Conservation (phyloP, 53 echinoderm and acorn worm species). For the Hippasteria phrygiana region DNA sequence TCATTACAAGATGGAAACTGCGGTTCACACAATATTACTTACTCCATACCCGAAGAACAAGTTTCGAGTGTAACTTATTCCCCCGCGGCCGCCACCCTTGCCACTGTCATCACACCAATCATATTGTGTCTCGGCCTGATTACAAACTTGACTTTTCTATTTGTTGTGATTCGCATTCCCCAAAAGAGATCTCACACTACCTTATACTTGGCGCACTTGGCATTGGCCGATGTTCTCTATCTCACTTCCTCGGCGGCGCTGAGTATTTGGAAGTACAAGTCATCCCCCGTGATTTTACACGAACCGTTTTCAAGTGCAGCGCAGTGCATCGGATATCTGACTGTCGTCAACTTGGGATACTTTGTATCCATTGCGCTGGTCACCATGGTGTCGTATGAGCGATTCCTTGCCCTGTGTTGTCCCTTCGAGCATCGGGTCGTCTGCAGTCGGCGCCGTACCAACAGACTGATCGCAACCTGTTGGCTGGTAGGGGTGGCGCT, state of each 20-base stretch:
- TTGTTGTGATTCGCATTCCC: not conserved
- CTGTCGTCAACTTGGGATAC: not conserved
- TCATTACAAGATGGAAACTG: not conserved
- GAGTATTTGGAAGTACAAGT: not conserved
- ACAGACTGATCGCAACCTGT: not conserved
- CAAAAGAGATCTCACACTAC: not conserved
- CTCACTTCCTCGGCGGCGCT: not conserved
- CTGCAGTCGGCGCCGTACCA: conserved; percentile 24
- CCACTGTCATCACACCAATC: not conserved
- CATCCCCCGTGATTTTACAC: not conserved
- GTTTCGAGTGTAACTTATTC: not conserved
- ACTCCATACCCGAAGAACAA: not conserved
- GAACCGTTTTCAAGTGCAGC: not conserved
- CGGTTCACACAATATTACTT: not conserved
- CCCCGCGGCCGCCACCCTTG: not conserved
- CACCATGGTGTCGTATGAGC: conserved; percentile 15
- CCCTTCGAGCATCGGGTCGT: not conserved
- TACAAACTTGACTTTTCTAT: not conserved
- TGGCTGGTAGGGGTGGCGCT: conserved; percentile 24
- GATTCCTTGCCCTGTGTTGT: conserved; percentile 25
- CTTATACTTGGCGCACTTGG: conserved; percentile 15
- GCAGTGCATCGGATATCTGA: not conserved
- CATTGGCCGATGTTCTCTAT: conserved; percentile 2
- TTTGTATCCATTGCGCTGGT: conserved; percentile 8
- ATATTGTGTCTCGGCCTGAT: not conserved